Base-by-base conservation (phyloP, 2,888 invertebrate genomes). In the Lordiphosa andalusiaca region DNA sequence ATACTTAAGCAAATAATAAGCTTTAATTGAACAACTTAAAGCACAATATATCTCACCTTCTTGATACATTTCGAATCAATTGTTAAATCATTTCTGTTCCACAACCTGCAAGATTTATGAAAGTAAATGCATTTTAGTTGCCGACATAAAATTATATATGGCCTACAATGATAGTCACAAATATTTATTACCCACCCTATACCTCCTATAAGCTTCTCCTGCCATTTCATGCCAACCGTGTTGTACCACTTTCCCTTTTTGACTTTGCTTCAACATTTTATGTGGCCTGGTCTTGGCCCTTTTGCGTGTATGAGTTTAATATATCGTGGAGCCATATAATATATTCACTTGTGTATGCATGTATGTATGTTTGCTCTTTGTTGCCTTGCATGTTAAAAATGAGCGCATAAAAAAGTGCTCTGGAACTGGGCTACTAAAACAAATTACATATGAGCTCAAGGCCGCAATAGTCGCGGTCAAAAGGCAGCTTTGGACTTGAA, bases 331-430 rank as follows among this genome's bases (percentile, higher is more conserved):
- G 62, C 37, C 53, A 25, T 62, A 68, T 75, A 73, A 73, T 62
- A 49, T 62, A 51, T 54, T 54, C 21, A 41, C 39, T 39, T 55
- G 35, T 53, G 44, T 35, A 38, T 56, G 39, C 19, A 48, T 53
- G 42, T 41, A 36, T 37, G 39, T 55, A 35, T 61, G 59, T 56
- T 57, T 42, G 53, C 60, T 61, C 69, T 67, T 61, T 65, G 30
- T 71, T 67, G 67, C 65, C 58, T 71, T 80, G 77, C 81, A 77
- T 81, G 81, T 72, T 74, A 60, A 67, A 80, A 76, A 72, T 67
- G 55, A 49, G 52, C 47, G 48, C 53, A 53, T 46, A 57, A 51
- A 51, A 44, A 56, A 53, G 54, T 50, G 38, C 54, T 39, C 60
- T 49, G 33, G 42, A 58, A 67, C 55, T 63, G 54, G 72, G 63